Evolutionary conservation across 2,797 vertebrate species (phyloP), one percentile per base, ranked within the genome.

Genomic region (Schizopygopsis malacanthus): DNA sequence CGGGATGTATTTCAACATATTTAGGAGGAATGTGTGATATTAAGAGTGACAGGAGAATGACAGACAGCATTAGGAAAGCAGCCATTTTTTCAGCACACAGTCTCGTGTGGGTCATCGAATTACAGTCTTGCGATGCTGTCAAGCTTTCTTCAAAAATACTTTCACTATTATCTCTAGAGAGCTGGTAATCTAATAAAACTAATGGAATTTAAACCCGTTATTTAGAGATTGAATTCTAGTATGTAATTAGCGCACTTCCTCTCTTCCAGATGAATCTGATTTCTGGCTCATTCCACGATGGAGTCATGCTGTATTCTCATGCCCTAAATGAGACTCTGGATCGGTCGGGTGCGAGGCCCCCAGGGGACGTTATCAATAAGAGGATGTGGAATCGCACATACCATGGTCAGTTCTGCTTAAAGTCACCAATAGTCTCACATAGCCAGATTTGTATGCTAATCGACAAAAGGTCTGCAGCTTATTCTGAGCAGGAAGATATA

Each of bases 241-340:
- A 20, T 80, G 67, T 39, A 33, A 85, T 80, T 75, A 81, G 41
- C 45, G 4, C 10, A 0, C n/a, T 52, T 50, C 13, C 8, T 77
- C 13, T 73, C n/a, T 81, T 85, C 43, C 84, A 85, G 84, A 54
- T 85, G 84, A 85, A 85, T 81, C 71, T 79, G 39, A 96, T 98
- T 1, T 95, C 97, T 0, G 97, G 95, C 0, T 94, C 96, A 0
- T 98, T 98, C 95, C 93, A 98, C 0, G 97, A 98, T 0, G 96
- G 95, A 0, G 93, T 98, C 18, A 93, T 97, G 94, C 93, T 98
- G 43, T 98, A 97, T 0, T 89, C 96, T 77, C 95, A 95, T 33
- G 97, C 97, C 0, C 93, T 97, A 83, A 95, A 95, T 0, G 97
- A 98, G 92, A 96, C 95, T 0, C 90, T 97, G 88, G 88, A 81